Percentiles rank a stretch among this genome's conserved stretches.
phyloP scores from a whole-genome alignment of 2,797 vertebrate species.

The Tauraco hartlaubi region DNA sequence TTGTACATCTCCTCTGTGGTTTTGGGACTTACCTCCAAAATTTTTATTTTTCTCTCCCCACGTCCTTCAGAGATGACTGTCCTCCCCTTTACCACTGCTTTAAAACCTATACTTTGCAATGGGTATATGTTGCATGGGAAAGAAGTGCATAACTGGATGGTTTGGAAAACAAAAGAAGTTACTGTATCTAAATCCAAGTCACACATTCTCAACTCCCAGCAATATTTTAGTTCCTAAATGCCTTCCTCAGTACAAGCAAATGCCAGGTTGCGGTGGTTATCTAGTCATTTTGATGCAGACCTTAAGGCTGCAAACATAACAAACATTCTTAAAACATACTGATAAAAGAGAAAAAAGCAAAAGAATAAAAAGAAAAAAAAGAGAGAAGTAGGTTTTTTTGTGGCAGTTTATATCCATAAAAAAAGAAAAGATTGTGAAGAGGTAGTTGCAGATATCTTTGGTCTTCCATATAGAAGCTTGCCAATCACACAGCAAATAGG shows the following conservation, averaged over 20 bases:
- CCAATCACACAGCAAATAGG: neutral
- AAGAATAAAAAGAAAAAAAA: too few relatives aligned
- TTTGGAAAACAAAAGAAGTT: constrained; percentile 11
- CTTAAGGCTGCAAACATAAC: neutral
- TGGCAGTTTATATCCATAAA: neutral
- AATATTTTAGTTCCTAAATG: constrained; percentile 29
- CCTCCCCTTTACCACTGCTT: neutral
- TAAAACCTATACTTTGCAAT: constrained; percentile 28
- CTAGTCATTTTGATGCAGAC: neutral
- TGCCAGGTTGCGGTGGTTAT: neutral
- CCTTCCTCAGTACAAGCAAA: neutral
- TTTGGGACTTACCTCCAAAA: constrained; percentile 4
- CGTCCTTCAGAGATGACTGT: neutral
- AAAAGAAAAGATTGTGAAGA: neutral
- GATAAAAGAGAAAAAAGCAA: neutral
- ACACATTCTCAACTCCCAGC: neutral
- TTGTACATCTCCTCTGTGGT: neutral
- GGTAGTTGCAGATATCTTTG: neutral
- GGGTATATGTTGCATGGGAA: neutral
- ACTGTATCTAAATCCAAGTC: constrained; percentile 26
- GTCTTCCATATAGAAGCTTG: neutral
- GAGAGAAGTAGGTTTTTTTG: neutral
- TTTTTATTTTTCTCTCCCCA: neutral
- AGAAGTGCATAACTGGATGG: neutral
- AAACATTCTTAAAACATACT: neutral